These are phyloP conservation scores for human DNA, from an alignment of 2,113 vertebrate species.

Conservation along the genomic window GRCh38 chr3:186457001-186457500, in stretches of 20 bases:
- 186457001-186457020: background rate
- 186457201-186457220: background rate
- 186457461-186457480: background rate
- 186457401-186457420: background rate
- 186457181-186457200: background rate
- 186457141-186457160: background rate
- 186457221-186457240: background rate
- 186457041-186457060: background rate
- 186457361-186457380: background rate
- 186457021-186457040: background rate
- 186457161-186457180: too few relatives aligned
- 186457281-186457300: background rate
- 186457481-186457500: background rate
- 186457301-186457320: background rate
- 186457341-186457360: background rate
- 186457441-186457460: background rate
- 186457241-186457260: background rate
- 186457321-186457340: background rate
- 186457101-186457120: fast-evolving
- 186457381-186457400: background rate
- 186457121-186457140: background rate
- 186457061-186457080: background rate
- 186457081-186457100: background rate
- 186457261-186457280: background rate
- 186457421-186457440: background rate